Percentiles rank a stretch among this genome's conserved stretches.
Conservation (phyloP, 2,888 invertebrate genomes). For the Megalurothrips usitatus region DNA sequence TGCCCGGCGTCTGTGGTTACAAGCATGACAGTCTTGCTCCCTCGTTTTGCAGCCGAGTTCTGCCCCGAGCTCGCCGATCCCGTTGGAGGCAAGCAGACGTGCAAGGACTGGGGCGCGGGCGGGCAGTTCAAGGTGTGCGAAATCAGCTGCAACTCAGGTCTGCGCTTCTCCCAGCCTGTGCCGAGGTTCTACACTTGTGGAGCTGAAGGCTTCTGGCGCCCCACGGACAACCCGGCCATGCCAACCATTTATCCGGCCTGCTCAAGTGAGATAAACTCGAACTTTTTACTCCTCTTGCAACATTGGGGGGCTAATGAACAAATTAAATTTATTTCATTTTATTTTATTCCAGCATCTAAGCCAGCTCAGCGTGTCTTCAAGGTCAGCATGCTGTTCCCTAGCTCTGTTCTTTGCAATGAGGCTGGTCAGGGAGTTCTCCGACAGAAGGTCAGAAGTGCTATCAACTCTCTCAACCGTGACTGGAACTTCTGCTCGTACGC, state of each 20-base stretch:
- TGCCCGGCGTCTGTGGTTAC: conserved; percentile 13
- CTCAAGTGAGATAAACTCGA: conserved; percentile 60
- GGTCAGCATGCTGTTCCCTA: conserved; percentile 90
- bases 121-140: conserved; percentile 95
- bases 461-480: conserved; percentile 85
- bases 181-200: conserved; percentile 97
- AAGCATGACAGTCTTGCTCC: conserved; percentile 21
- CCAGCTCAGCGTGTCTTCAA: conserved; percentile 94
- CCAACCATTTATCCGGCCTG: conserved; percentile 88
- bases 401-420: conserved; percentile 92
- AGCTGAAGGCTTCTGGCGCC: conserved; percentile 97
- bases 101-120: conserved; percentile 94
- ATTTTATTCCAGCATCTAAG: conserved; percentile 60
- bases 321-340: not conserved
- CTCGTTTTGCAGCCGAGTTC: conserved; percentile 67
- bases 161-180: conserved; percentile 87
- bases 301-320: not conserved
- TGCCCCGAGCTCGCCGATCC: conserved; percentile 87
- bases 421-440: conserved; percentile 89
- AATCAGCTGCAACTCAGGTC: conserved; percentile 78
- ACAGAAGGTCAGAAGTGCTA: conserved; percentile 82
- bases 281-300: not conserved
- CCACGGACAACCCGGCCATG: conserved; percentile 71
- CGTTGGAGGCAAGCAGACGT: conserved; percentile 83
- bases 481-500: conserved; percentile 96